phyloP scores from a whole-genome alignment of 2,888 invertebrate genomes.

The Cephus nigrinus region DNA sequence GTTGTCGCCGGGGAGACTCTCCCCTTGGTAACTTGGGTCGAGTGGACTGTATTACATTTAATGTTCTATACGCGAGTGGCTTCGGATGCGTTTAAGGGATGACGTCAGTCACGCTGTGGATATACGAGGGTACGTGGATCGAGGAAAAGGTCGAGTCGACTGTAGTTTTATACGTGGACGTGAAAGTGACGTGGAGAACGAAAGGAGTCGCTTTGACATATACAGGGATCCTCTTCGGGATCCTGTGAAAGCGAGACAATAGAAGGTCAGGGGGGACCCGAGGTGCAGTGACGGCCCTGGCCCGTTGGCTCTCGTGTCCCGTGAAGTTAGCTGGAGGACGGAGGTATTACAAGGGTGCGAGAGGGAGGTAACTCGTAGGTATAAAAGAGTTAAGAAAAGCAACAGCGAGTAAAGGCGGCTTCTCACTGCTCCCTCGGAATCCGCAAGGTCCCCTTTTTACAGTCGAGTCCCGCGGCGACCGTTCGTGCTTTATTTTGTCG shows the following conservation, averaged over 20 bases:
- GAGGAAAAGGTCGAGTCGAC: neutral
- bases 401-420: neutral
- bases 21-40: neutral
- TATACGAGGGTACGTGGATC: neutral
- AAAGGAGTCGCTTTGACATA: neutral
- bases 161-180: neutral
- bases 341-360: neutral
- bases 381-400: neutral
- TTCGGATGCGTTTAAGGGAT: neutral
- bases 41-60: neutral
- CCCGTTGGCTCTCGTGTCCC: neutral
- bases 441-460: neutral
- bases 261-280: slow-evolving; percentile 49
- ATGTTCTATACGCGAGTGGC: neutral
- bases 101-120: neutral
- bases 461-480: neutral
- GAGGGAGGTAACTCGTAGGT: neutral
- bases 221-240: neutral
- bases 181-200: neutral
- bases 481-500: slow-evolving; percentile 3
- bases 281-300: neutral
- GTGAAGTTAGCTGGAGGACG: neutral
- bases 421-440: neutral
- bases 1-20: neutral
- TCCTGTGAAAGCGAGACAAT: slow-evolving; percentile 35